These are phyloP conservation scores for Panagrolaimus sp. DNA, from an alignment of 1,140 invertebrate species.

Conservation along the genomic window DNA sequence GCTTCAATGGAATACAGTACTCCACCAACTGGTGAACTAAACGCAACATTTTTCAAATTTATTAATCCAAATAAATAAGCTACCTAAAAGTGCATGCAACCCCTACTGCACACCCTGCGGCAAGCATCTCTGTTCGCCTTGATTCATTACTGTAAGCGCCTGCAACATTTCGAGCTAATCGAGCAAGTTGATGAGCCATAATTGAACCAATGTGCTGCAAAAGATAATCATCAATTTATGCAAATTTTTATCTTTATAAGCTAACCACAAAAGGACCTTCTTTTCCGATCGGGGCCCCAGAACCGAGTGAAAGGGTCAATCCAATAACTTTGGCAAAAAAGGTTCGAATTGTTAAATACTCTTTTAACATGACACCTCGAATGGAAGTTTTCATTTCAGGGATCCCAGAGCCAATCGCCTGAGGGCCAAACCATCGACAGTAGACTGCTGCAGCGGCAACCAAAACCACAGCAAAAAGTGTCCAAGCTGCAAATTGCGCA, in stretches of 20 bases:
- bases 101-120: constrained; percentile 19
- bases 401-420: constrained; percentile 67
- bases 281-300: constrained; percentile 74
- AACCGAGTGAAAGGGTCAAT: constrained; percentile 84
- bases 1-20: constrained; percentile 96
- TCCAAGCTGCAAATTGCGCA: not conserved
- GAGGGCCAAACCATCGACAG: not conserved
- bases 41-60: too few species aligned
- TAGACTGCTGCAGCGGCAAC: not conserved
- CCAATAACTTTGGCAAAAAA: constrained; percentile 87
- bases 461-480: not conserved
- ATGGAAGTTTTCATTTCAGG: constrained; percentile 98
- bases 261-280: constrained; percentile 17
- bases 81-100: constrained; percentile 16
- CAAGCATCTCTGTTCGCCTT: not conserved
- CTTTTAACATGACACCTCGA: constrained; percentile 85
- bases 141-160: constrained; percentile 8
- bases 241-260: not conserved
- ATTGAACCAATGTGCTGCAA: not conserved
- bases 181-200: not conserved
- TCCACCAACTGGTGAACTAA: constrained; percentile 63
- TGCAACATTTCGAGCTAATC: not conserved
- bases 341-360: constrained; percentile 88
- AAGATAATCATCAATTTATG: not conserved
- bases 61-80: too few species aligned